These are phyloP conservation scores for Mionectes olivaceus DNA, from an alignment of 2,797 vertebrate species.

Conservation along the genomic window DNA sequence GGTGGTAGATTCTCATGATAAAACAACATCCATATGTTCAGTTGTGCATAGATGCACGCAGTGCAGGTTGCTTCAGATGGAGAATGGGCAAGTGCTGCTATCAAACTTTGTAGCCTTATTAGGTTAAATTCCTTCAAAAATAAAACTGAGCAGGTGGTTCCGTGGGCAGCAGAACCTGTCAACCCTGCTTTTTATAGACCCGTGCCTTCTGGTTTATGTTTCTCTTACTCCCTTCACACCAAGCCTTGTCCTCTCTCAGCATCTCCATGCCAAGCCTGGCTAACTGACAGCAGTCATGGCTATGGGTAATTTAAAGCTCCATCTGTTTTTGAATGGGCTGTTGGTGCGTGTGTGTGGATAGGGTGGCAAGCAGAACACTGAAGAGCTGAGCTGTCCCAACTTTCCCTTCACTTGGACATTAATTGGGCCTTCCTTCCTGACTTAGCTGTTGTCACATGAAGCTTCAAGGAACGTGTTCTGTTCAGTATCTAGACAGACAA, in stretches of 20 bases:
- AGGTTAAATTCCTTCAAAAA: conserved; percentile 23
- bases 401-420: neutral
- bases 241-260: neutral
- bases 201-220: conserved; percentile 20
- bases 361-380: neutral
- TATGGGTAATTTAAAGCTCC: neutral
- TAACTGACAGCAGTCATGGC: neutral
- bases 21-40: neutral
- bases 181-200: conserved; percentile 1
- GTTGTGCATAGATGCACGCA: neutral
- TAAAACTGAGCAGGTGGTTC: neutral
- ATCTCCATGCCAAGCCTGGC: neutral
- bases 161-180: neutral
- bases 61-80: neutral
- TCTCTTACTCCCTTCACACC: neutral
- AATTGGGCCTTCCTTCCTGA: neutral
- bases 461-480: neutral
- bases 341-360: neutral
- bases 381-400: neutral
- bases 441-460: neutral
- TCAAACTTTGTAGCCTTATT: neutral
- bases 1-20: neutral
- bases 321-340: neutral
- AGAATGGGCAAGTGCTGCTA: neutral
- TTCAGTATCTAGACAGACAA: neutral